Evolutionary conservation across 1,140 invertebrate species (phyloP).

Genomic region (Camponotus floridanus): DNA sequence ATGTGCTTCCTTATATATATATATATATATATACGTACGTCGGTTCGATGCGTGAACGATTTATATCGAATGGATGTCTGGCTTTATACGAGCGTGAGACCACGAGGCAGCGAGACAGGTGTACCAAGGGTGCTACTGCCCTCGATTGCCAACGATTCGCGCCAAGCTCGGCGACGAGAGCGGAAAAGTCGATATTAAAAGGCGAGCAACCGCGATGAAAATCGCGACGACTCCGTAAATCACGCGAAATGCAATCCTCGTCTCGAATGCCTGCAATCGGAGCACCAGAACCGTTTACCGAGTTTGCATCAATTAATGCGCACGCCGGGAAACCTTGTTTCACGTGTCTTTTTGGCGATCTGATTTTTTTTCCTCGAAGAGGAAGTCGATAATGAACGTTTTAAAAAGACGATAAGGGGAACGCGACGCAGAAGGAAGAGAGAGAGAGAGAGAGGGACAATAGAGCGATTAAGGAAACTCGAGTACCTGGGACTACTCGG

Average conservation of each 20-base stretch:
- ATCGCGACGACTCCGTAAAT: slow-evolving; percentile 19
- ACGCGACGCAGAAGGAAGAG: not conserved
- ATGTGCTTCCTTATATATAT: slow-evolving; percentile 42
- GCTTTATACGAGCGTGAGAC: slow-evolving; percentile 28
- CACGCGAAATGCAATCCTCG: slow-evolving; percentile 32
- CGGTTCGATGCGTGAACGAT: slow-evolving; percentile 12
- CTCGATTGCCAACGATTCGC: slow-evolving; percentile 41
- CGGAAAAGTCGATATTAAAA: slow-evolving; percentile 22
- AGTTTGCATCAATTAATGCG: slow-evolving; percentile 3
- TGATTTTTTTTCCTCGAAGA: slow-evolving; percentile 31
- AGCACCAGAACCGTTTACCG: not conserved
- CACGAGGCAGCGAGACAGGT: slow-evolving; percentile 13
- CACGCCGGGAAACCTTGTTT: slow-evolving; percentile 31
- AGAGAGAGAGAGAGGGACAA: not conserved
- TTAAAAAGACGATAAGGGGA: not conserved
- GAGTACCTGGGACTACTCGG: not conserved
- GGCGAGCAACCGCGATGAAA: not conserved
- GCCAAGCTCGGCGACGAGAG: not conserved
- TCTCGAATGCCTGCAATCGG: slow-evolving; percentile 8
- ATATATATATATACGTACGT: slow-evolving; percentile 19
- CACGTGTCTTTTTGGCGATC: slow-evolving; percentile 15
- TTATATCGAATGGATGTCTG: not conserved
- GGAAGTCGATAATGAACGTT: slow-evolving; percentile 1
- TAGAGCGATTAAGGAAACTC: slow-evolving; percentile 11
- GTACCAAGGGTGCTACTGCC: slow-evolving; percentile 43